Percentiles rank a stretch among this genome's conserved stretches.
These are phyloP conservation scores for Lepidocolaptes lacrymiger DNA, from an alignment of 2,797 vertebrate genomes.

Conservation along the genomic window DNA sequence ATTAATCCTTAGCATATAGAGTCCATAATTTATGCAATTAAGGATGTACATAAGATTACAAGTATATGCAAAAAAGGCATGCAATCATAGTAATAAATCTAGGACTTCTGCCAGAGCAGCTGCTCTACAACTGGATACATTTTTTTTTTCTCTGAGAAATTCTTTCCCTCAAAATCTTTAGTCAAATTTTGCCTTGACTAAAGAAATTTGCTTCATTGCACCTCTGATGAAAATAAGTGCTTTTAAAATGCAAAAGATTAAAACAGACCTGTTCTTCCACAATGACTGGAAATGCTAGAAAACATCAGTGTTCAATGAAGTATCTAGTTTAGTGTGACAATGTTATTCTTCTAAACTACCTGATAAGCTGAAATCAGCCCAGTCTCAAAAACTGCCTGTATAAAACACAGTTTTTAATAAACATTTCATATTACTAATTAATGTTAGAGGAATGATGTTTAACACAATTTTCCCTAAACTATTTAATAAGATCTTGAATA, in stretches of 20 bases:
- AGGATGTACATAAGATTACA: background rate
- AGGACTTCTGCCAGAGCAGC: background rate
- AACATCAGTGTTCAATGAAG: background rate
- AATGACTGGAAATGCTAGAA: background rate
- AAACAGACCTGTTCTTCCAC: background rate
- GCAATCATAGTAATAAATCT: background rate
- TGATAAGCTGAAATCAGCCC: background rate
- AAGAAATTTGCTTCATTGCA: fast-evolving
- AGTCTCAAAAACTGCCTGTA: background rate
- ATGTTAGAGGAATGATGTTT: background rate
- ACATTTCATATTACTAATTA: background rate
- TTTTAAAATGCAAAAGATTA: background rate
- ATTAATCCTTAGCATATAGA: background rate
- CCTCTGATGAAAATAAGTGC: background rate
- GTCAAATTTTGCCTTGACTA: background rate
- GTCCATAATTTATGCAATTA: background rate
- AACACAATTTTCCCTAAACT: background rate
- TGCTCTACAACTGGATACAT: background rate
- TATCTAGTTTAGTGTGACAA: background rate
- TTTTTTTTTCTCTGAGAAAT: background rate
- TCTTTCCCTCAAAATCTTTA: background rate
- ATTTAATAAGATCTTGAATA: background rate
- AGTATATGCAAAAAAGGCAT: background rate
- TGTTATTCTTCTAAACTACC: background rate
- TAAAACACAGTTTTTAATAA: background rate